Conservation (phyloP, 1,140 invertebrate genomes). For the Trigoniulus corallinus region DNA sequence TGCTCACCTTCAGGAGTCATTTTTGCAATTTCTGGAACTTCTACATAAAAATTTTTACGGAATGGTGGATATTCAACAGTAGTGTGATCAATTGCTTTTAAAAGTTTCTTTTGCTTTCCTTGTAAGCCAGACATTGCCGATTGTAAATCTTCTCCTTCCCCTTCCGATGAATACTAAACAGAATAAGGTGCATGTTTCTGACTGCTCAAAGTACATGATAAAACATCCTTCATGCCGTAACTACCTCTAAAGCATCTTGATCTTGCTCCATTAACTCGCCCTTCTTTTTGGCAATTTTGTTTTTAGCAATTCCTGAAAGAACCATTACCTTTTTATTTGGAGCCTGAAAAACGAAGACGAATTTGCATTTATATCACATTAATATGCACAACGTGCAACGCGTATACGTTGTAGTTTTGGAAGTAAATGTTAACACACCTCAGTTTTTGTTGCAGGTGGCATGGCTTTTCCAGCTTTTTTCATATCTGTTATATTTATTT, state of each 20-base stretch:
- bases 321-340: conserved; percentile 24
- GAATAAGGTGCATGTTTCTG: too few species aligned
- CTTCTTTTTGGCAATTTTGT: conserved; percentile 55
- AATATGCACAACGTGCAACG: too few species aligned
- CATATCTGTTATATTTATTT: conserved; percentile 59
- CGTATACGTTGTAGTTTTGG: background rate
- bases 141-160: conserved; percentile 86
- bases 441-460: conserved; percentile 1
- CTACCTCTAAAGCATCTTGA: conserved; percentile 77
- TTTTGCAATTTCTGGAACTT: conserved; percentile 72
- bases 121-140: conserved; percentile 73
- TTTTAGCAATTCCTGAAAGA: conserved; percentile 83
- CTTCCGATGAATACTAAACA: conserved; percentile 75
- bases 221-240: too few species aligned
- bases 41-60: conserved; percentile 91
- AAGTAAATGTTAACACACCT: too few species aligned
- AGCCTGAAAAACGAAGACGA: conserved; percentile 3
- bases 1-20: conserved; percentile 62
- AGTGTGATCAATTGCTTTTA: conserved; percentile 65
- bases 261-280: conserved; percentile 95
- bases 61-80: conserved; percentile 72
- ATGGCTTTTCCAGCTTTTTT: background rate
- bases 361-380: conserved; percentile 27
- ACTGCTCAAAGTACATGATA: conserved; percentile 2
- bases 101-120: conserved; percentile 74